phyloP scores from a whole-genome alignment of 2,113 vertebrate species.

The Orientallactaga bullata region DNA sequence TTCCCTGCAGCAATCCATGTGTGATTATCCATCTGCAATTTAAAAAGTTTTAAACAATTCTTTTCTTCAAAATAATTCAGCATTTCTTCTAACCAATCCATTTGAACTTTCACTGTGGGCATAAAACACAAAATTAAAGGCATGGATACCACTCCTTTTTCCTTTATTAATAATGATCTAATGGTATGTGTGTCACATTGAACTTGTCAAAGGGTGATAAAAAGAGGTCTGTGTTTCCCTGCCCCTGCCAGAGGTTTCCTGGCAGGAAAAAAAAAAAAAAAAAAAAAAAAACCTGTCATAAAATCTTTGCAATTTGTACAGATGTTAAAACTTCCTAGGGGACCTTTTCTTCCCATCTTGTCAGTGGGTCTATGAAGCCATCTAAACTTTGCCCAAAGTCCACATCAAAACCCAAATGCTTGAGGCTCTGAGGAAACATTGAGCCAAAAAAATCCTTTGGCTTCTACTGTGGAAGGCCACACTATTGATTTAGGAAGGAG shows the following conservation, averaged over 20 bases:
- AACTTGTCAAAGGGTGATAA: not conserved
- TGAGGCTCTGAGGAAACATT: not conserved
- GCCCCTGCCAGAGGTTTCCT: not conserved
- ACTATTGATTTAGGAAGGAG: not conserved
- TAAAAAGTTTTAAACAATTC: not conserved
- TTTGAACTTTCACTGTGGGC: conserved; percentile 16
- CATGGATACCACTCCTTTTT: not conserved
- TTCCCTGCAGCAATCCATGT: not conserved
- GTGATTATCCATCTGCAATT: not conserved
- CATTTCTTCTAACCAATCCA: not conserved
- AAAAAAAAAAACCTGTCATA: no score
- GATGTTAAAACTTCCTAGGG: not conserved
- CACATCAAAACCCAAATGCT: not conserved
- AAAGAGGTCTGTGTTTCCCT: conserved; percentile 9
- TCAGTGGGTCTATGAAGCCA: not conserved
- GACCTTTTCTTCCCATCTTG: not conserved
- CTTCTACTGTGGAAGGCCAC: not conserved
- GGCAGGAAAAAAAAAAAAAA: conserved; percentile 23
- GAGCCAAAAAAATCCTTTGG: not conserved
- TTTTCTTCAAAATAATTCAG: not conserved
- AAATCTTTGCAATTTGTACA: not conserved
- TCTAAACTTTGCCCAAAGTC: not conserved
- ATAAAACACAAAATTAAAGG: conserved; percentile 23
- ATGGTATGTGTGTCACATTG: conserved; percentile 8
- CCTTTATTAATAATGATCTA: conserved; percentile 20